phyloP scores from a whole-genome alignment of 2,888 invertebrate species.

The Parnassius apollo region DNA sequence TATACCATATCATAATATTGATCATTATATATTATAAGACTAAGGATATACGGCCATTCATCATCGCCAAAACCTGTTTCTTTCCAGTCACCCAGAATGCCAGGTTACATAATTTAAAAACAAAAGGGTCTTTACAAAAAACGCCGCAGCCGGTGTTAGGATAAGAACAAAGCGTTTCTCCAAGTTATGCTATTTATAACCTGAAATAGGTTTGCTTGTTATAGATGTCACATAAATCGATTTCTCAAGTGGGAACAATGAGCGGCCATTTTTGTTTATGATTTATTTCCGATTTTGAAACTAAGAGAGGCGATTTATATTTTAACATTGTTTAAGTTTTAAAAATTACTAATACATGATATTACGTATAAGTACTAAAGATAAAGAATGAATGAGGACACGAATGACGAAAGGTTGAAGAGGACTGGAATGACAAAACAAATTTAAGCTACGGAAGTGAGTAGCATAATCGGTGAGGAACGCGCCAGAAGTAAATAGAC shows the following conservation, averaged over 20 bases:
- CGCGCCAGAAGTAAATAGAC: too few species aligned
- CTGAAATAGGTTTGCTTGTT: slow-evolving; percentile 61
- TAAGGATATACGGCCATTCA: slow-evolving; percentile 42
- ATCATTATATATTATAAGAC: slow-evolving; percentile 1
- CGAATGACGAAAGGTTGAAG: too few species aligned
- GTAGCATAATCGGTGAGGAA: too few species aligned
- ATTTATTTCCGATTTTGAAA: slow-evolving; percentile 31
- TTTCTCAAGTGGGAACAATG: slow-evolving; percentile 66
- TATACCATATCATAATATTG: too few species aligned
- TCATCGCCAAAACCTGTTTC: slow-evolving; percentile 55
- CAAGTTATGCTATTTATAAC: slow-evolving; percentile 60
- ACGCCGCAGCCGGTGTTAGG: slow-evolving; percentile 58
- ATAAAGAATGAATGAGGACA: too few species aligned
- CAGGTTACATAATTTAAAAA: slow-evolving; percentile 72
- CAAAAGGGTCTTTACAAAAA: slow-evolving; percentile 64
- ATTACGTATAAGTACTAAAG: too few species aligned
- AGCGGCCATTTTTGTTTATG: slow-evolving; percentile 48
- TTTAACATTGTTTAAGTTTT: background rate
- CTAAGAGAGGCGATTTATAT: background rate
- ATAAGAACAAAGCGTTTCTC: slow-evolving; percentile 64
- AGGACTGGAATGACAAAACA: too few species aligned
- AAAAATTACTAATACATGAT: background rate
- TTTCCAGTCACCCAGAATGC: slow-evolving; percentile 52
- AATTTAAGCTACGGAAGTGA: too few species aligned
- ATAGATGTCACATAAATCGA: slow-evolving; percentile 74